Base-by-base conservation (phyloP, 2,113 vertebrate species). In the Indicator indicator region DNA sequence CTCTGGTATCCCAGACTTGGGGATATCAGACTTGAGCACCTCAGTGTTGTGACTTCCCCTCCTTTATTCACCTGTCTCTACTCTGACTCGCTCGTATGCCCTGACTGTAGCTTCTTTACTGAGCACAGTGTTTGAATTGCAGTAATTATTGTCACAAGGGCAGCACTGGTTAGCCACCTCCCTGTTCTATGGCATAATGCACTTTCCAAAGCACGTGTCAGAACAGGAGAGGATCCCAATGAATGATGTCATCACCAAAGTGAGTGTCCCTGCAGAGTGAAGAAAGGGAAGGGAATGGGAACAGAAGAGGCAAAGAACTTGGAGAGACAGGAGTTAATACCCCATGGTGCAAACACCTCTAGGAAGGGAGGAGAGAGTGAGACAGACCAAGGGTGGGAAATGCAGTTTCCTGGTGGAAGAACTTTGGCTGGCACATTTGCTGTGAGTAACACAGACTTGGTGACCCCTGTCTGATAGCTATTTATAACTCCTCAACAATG, bases 391-490 rank as follows among this genome's bases (percentile, higher is more conserved):
- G 93, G 70, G 86, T 91, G 64, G 88, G 86, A 93, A 94, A 55
- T 27, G 77, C 73, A 62, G 76, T 44, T 96, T 97, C 96, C 95
- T 92, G 81, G 8, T 18, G 67, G 84, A 38, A 81, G 86, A 75
- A 60, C 76, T 90, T 54, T 91, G 96, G 93, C 95, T 92, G 91
- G 93, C 78, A 93, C 64, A 2, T 36, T 46, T 44, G 81, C 88
- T 67, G 84, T 88, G 92, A 92, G 89, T 75, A 56, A 70, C 50
- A 11, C 33, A 70, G 80, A 27, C 24, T 32, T 1, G 9, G 67
- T 86, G 91, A 86, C 93, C 90, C 48, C 9, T 62, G 90, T 74
- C 89, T 91, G 84, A 32, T 36, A 27, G 40, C 85, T 97, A 89
- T 97, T 96, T 95, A 95, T 96, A 94, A 21, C 62, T 64, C 44